Evolutionary conservation across 2,797 vertebrate species (phyloP), one percentile per base, ranked within the genome.

Genomic region (Molossus alvarezi): DNA sequence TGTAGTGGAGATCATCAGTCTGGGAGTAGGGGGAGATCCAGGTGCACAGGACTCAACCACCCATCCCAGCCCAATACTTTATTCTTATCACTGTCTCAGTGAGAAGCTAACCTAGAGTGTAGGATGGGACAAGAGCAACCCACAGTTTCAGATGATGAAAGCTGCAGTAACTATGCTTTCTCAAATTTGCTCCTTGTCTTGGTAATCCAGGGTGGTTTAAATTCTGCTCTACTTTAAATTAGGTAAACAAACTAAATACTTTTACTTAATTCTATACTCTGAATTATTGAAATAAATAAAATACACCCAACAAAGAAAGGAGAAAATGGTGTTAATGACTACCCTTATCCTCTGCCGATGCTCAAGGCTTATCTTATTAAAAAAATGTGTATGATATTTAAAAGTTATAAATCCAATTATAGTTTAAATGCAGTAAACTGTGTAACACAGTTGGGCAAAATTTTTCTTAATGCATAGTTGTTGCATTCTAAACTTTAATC

Each of bases 401-500:
- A 53, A 85, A 67, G n/a, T 69, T 91, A 69, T 17, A 93, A 88
- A 94, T 73, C 15, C 5, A 93, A 71, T 33, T 41, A 37, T 75
- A 73, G n/a, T 57, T 75, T 89, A 94, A 94, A 64, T 37, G 7
- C 2, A 67, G 20, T 9, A 84, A 67, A 90, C n/a, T 69, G 6
- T 64, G 33, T 23, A 92, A 72, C 23, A 95, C 0, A 75, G 21
- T 48, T 65, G 8, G 18, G 14, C 25, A 79, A 83, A 89, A 25
- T 58, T 25, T 80, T 88, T 81, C 45, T 29, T 48, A 90, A 77
- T 67, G 77, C 7, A 41, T 29, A 76, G 55, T n/a, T 33, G 41
- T 23, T 79, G 23, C 88, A 89, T 81, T 57, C 41, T 92, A 88
- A 96, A 81, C 45, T 84, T 53, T 17, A 21, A 65, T n/a, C 17